phyloP scores from a whole-genome alignment of 2,113 vertebrate genomes.

The Onychorhynchus coronatus region DNA sequence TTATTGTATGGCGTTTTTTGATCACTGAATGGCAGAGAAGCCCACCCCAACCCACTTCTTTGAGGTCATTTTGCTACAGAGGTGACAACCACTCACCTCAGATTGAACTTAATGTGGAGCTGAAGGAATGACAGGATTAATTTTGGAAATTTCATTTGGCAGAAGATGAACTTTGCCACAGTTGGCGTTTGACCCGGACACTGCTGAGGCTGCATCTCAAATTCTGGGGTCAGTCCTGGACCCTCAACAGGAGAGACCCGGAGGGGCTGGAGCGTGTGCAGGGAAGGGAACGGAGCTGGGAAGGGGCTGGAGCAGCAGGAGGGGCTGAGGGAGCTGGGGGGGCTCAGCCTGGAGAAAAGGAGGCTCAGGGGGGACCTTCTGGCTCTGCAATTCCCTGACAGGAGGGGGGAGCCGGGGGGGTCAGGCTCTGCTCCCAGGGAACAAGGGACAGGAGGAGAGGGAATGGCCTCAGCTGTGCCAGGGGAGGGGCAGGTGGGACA shows the following conservation, averaged over 20 bases:
- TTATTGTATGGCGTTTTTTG: background rate
- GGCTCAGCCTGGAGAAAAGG: background rate
- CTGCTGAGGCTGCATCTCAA: background rate
- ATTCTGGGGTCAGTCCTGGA: background rate
- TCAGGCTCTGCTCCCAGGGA: background rate
- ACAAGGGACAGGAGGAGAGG: background rate
- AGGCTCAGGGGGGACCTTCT: background rate
- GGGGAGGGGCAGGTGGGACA: background rate
- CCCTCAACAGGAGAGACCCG: background rate
- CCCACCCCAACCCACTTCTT: background rate
- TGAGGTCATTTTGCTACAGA: background rate
- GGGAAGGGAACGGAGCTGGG: background rate
- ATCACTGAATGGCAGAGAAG: background rate
- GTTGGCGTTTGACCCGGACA: background rate
- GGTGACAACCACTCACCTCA: rapidly evolving
- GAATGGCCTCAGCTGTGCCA: background rate
- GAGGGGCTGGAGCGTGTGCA: background rate
- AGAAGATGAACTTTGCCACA: background rate
- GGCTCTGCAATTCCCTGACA: background rate
- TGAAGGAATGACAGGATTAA: background rate
- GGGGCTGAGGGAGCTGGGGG: background rate
- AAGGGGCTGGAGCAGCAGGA: too few relatives aligned
- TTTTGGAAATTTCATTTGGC: background rate
- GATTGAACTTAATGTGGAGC: background rate
- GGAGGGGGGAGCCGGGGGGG: background rate